Evolutionary conservation across 2,113 vertebrate species (phyloP), one percentile per base, ranked within the genome.

Genomic region (Polyodon spathula): DNA sequence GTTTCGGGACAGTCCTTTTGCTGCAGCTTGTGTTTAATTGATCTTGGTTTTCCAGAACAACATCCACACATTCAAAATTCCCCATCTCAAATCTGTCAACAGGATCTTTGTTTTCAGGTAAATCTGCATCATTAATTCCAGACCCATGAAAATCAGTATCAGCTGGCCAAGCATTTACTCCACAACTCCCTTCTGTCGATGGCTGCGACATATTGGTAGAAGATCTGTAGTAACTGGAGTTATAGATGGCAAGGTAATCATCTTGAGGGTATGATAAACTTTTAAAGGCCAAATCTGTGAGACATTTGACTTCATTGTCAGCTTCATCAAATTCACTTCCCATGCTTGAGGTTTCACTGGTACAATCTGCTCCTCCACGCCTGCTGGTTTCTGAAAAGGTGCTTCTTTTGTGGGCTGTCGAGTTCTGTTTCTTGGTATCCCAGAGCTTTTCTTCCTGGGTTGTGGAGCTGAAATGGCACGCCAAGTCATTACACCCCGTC

Each of bases 1-100:
- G 89, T 70, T 97, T 97, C 51, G 93, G 95, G 43, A 97, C 94
- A 0, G 92, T 94, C 75, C 89, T 91, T 71, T 85, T 84, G 63
- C 81, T 77, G 60, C 68, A 43, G 0, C 74, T 67, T 27, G 68
- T 86, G 10, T 78, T 82, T 58, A 62, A 67, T 60, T 88, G 82
- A 9, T 89, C 87, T 1, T 80, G 58, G 6, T 76, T 90, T 76
- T 97, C 93, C 69, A 95, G 69, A 0, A 85, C 89, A 64, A 95
- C 89, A 11, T 95, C 93, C 61, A 94, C 83, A 4, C 93, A 94
- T 71, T 96, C 93, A 55, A 84, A 89, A 69, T 80, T 85, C 8
- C 76, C 82, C 71, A 82, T 60, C 63, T 89, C 86, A 68, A 89
- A 86, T 67, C 74, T 80, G 41, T 78, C 85, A 17, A 69, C 65